These are phyloP conservation scores for Pseudachorutes palmiensis DNA, from an alignment of 1,140 invertebrate species.

Conservation along the genomic window DNA sequence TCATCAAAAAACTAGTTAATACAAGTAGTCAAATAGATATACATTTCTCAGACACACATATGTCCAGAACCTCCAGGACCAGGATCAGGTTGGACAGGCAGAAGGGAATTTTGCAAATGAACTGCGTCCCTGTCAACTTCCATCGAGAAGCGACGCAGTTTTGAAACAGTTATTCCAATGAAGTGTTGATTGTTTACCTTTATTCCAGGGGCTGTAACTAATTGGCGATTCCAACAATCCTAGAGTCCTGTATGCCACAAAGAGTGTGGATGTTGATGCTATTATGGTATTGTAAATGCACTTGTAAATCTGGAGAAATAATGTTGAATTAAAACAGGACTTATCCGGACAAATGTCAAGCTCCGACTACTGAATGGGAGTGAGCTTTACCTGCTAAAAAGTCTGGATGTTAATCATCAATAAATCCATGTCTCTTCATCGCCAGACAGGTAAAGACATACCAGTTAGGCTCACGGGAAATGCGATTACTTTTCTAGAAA, in stretches of 20 bases:
- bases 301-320: neutral
- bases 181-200: neutral
- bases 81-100: neutral
- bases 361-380: neutral
- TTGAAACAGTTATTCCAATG: neutral
- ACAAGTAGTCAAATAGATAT: neutral
- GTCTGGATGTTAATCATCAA: neutral
- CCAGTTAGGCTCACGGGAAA: neutral
- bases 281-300: neutral
- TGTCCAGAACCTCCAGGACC: neutral
- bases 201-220: neutral
- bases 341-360: neutral
- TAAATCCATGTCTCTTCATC: neutral
- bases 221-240: too few relatives aligned
- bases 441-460: neutral
- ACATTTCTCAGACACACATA: neutral
- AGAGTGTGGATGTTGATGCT: neutral
- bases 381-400: neutral
- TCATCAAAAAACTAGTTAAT: neutral
- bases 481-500: neutral
- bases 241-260: neutral
- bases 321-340: neutral
- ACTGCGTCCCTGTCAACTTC: too few relatives aligned
- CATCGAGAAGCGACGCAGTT: too few relatives aligned
- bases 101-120: neutral